Evolutionary conservation across 2,888 invertebrate genomes (phyloP).

Genomic region (Polydrusus cervinus): DNA sequence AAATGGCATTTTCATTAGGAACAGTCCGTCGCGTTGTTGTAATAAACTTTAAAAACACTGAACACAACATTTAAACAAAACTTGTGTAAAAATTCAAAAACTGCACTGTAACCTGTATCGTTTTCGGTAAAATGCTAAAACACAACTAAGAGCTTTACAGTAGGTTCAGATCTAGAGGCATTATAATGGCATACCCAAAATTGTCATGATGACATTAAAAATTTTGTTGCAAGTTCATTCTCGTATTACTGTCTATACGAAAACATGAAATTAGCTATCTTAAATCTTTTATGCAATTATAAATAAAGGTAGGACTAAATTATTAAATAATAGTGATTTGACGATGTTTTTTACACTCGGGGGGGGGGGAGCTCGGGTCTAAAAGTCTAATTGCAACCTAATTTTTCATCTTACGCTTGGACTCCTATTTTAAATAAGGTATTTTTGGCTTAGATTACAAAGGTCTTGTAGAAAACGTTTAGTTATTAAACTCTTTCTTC

Average conservation of each 20-base stretch:
- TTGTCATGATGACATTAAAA: constrained; percentile 55
- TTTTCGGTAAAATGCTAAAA: constrained; percentile 43
- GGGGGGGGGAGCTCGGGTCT: too few species aligned
- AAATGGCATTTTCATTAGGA: constrained; percentile 37
- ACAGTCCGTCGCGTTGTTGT: constrained; percentile 26
- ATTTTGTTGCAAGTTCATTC: constrained; percentile 53
- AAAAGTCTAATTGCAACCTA: too few species aligned
- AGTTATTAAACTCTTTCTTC: too few species aligned
- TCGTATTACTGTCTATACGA: not conserved
- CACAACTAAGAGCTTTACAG: constrained; percentile 47
- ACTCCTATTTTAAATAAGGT: too few species aligned
- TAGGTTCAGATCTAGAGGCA: constrained; percentile 39
- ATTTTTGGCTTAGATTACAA: too few species aligned
- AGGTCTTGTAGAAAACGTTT: too few species aligned
- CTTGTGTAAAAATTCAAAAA: constrained; percentile 30
- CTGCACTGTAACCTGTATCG: constrained; percentile 37
- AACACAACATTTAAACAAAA: constrained; percentile 28
- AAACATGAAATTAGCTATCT: constrained; percentile 36
- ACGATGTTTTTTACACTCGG: not conserved
- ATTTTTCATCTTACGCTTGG: too few species aligned
- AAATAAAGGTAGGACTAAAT: too few species aligned
- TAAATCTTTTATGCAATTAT: not conserved
- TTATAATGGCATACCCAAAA: constrained; percentile 43
- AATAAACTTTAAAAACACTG: constrained; percentile 22
- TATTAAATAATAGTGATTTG: too few species aligned